These are phyloP conservation scores for Pyrgilauda ruficollis DNA, from an alignment of 2,113 vertebrate genomes.

Conservation along the genomic window DNA sequence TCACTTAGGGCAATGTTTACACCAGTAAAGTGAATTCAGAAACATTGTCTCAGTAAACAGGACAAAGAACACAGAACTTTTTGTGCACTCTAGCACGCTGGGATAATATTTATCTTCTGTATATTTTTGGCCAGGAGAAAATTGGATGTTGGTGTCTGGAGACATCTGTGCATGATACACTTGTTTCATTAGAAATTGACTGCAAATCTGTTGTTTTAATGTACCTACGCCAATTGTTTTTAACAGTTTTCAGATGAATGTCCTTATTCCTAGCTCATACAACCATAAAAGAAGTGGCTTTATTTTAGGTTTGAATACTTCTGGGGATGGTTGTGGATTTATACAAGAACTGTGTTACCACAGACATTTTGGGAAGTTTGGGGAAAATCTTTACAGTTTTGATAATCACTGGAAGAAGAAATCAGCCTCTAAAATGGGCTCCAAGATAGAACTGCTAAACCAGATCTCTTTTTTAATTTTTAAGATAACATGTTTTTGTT, in stretches of 20 bases:
- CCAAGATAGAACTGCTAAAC: not conserved
- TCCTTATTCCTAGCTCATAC: not conserved
- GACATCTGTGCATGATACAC: slow-evolving; percentile 47
- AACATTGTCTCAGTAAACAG: slow-evolving; percentile 45
- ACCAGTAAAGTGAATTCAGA: slow-evolving; percentile 1
- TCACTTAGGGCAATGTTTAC: slow-evolving; percentile 43
- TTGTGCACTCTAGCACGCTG: not conserved
- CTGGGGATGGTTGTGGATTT: not conserved
- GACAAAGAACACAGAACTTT: slow-evolving; percentile 17
- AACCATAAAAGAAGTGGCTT: not conserved
- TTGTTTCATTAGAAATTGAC: slow-evolving; percentile 4
- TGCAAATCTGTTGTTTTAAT: slow-evolving; percentile 17
- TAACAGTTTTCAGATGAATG: not conserved
- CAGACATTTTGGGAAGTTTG: slow-evolving; percentile 8
- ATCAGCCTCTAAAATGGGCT: not conserved
- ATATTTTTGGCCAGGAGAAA: slow-evolving; percentile 34
- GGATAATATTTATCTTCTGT: slow-evolving; percentile 50
- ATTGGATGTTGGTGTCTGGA: slow-evolving; percentile 16
- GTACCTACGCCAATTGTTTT: slow-evolving; percentile 5
- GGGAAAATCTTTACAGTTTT: not conserved
- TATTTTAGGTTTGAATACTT: slow-evolving; percentile 23
- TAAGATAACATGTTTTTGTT: slow-evolving; percentile 25
- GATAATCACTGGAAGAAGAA: slow-evolving; percentile 20
- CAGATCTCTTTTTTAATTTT: not conserved
- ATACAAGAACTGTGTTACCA: not conserved